phyloP scores from a whole-genome alignment of 2,113 vertebrate genomes.

The Micromys minutus region DNA sequence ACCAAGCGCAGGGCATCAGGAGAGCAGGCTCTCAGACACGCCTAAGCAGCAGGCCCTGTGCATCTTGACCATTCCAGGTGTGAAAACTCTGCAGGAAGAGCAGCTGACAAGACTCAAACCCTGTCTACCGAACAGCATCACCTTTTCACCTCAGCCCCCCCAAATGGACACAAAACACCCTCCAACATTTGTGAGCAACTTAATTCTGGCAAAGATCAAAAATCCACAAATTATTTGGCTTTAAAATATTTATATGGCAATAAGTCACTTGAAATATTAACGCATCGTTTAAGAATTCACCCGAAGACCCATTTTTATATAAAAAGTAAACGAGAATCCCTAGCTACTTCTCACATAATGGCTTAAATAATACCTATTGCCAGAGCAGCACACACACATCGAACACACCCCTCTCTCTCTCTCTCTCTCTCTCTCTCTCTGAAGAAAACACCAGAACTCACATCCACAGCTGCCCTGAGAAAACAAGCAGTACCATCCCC shows the following conservation, averaged over 20 bases:
- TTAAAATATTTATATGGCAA: neutral
- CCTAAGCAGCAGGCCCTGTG: neutral
- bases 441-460: neutral
- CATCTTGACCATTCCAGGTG: neutral
- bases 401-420: no score
- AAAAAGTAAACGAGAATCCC: neutral
- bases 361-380: neutral
- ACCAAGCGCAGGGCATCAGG: rapidly evolving
- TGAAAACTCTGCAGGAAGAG: neutral
- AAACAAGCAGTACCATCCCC: rapidly evolving
- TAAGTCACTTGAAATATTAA: neutral
- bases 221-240: neutral
- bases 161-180: neutral
- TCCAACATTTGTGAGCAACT: neutral
- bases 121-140: neutral
- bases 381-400: neutral
- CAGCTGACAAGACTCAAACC: no score
- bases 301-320: neutral
- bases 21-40: neutral
- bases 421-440: no score
- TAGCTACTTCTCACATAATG: neutral
- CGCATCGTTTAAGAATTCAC: neutral
- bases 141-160: neutral
- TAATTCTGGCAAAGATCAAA: neutral
- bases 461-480: neutral